These are phyloP conservation scores for Triplophysa rosa DNA, from an alignment of 2,113 vertebrate genomes.

Conservation along the genomic window DNA sequence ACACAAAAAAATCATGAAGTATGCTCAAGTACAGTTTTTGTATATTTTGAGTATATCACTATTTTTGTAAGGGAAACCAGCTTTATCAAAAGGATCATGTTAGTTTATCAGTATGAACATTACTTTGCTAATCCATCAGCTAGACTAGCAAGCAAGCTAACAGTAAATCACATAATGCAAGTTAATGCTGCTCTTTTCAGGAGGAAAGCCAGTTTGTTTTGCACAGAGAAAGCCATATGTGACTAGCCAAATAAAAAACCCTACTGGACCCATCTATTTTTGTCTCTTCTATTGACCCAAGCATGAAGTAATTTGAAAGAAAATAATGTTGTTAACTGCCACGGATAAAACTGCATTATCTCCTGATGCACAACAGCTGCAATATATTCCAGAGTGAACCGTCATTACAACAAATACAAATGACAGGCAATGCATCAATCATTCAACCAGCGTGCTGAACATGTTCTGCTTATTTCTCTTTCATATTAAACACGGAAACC, in stretches of 20 bases:
- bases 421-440: conserved; percentile 35
- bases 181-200: no score
- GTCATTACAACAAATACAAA: not conserved
- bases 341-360: conserved; percentile 1
- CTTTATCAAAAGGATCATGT: no score
- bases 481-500: conserved; percentile 18
- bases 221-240: no score
- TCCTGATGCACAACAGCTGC: not conserved
- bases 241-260: not conserved
- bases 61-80: no score
- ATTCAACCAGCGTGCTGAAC: conserved; percentile 9
- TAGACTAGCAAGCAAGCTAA: no score
- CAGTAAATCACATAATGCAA: no score
- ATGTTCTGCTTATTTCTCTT: not conserved
- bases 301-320: not conserved
- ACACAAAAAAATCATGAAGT: no score
- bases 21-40: no score
- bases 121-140: no score
- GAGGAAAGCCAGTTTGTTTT: no score
- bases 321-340: conserved; percentile 1
- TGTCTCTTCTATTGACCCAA: conserved; percentile 13
- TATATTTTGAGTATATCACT: no score
- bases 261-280: not conserved
- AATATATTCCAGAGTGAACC: not conserved
- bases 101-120: no score